These are phyloP conservation scores for Tychaedon coryphoeus DNA, from an alignment of 2,113 vertebrate species.

Conservation along the genomic window DNA sequence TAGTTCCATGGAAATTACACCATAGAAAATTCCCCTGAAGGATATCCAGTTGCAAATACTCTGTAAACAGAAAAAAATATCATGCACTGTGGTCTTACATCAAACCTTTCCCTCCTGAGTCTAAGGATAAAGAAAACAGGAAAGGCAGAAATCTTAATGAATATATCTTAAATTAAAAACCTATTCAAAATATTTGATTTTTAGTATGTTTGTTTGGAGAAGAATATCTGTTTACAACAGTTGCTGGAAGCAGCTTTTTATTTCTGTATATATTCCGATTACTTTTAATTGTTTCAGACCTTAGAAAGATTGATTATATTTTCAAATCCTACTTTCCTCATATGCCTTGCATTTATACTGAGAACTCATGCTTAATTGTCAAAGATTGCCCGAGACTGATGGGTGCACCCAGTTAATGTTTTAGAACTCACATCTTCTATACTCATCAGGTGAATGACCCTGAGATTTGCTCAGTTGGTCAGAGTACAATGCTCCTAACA, in stretches of 20 bases:
- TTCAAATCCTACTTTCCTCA: neutral
- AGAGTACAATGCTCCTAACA: rapidly evolving
- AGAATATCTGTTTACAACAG: neutral
- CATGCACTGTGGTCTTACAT: neutral
- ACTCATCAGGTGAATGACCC: neutral
- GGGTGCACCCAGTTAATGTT: neutral
- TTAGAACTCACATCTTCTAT: neutral
- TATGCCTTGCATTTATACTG: neutral
- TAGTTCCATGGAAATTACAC: conserved; percentile 8
- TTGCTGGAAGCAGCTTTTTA: neutral
- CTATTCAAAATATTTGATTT: neutral
- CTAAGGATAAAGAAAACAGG: neutral
- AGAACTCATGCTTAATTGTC: neutral
- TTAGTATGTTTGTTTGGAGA: neutral
- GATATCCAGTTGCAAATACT: neutral
- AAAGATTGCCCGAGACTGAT: neutral
- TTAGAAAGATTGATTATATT: neutral
- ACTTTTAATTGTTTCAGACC: neutral
- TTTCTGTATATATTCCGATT: neutral
- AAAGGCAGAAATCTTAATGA: neutral
- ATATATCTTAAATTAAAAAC: neutral
- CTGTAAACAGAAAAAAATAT: neutral
- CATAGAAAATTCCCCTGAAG: neutral
- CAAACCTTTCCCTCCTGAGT: neutral
- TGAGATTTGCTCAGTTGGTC: neutral